Percentiles rank a stretch among this genome's conserved stretches.
These are phyloP conservation scores for Ypsolopha scabrella DNA, from an alignment of 2,888 invertebrate genomes.

Conservation along the genomic window DNA sequence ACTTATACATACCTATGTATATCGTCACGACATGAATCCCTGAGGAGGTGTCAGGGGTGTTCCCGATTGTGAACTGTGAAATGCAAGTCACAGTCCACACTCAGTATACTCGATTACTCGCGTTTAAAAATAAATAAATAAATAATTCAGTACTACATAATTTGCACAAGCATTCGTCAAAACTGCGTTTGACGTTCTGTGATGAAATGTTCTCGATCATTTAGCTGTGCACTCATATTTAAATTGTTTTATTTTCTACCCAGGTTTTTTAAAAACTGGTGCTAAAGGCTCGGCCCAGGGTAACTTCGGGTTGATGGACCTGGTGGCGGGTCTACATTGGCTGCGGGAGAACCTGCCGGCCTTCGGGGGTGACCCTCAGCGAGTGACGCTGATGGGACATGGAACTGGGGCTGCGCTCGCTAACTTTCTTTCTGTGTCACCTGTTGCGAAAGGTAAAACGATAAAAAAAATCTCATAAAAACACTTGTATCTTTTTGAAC, in stretches of 20 bases:
- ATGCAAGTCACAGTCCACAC: too few species aligned
- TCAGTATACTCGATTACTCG: too few species aligned
- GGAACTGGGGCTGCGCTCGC: slow-evolving; percentile 97
- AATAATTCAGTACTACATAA: too few species aligned
- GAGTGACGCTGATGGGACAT: slow-evolving; percentile 95
- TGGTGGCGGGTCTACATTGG: slow-evolving; percentile 97
- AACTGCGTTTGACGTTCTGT: too few species aligned
- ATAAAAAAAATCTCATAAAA: too few species aligned
- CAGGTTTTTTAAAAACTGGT: slow-evolving; percentile 92
- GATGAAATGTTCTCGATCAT: too few species aligned
- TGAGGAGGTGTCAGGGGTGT: too few species aligned
- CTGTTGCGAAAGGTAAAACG: slow-evolving; percentile 89
- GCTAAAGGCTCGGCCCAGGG: slow-evolving; percentile 90
- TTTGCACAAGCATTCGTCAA: too few species aligned
- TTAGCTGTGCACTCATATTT: not conserved
- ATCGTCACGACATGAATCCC: too few species aligned
- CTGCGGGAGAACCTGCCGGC: slow-evolving; percentile 93
- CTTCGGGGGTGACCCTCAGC: slow-evolving; percentile 95
- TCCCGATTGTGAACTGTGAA: too few species aligned
- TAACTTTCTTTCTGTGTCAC: slow-evolving; percentile 95
- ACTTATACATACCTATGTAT: too few species aligned
- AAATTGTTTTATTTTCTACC: slow-evolving; percentile 20
- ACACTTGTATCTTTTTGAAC: slow-evolving; percentile 5
- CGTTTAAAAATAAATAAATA: too few species aligned
- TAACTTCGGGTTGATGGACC: slow-evolving; percentile 92